These are phyloP conservation scores for Betta splendens DNA, from an alignment of 2,797 vertebrate species.

Conservation along the genomic window DNA sequence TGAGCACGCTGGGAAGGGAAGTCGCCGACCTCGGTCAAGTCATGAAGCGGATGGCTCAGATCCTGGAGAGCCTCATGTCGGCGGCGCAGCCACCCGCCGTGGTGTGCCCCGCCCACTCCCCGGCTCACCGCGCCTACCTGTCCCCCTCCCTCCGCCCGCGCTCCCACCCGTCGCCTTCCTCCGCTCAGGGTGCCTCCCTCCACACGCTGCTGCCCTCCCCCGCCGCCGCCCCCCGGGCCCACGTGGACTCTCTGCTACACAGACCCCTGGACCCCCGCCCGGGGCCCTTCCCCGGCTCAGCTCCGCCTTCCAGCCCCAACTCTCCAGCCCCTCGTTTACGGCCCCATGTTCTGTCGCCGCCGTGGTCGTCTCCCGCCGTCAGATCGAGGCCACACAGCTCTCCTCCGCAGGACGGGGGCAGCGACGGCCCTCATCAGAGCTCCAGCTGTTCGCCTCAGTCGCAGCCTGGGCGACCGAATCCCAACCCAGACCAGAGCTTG, in stretches of 20 bases:
- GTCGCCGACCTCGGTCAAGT: conserved; percentile 78
- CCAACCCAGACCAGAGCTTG: conserved; percentile 51
- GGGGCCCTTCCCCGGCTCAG: conserved; percentile 28
- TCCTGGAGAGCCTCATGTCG: conserved; percentile 77
- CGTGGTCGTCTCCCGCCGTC: conserved; percentile 35
- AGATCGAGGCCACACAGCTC: conserved; percentile 60
- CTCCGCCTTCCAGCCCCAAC: conserved; percentile 28
- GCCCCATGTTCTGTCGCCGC: conserved; percentile 36
- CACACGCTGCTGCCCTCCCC: conserved; percentile 64
- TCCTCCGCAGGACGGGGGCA: conserved; percentile 45
- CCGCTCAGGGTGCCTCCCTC: conserved; percentile 53
- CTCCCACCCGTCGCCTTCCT: conserved; percentile 39
- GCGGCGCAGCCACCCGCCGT: conserved; percentile 52
- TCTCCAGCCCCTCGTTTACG: conserved; percentile 32
- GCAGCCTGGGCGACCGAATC: conserved; percentile 34
- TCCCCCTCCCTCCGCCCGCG: conserved; percentile 41
- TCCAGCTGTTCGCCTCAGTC: conserved; percentile 61
- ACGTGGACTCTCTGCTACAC: conserved; percentile 38
- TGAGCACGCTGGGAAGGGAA: conserved; percentile 77
- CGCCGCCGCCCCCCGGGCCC: conserved; percentile 23
- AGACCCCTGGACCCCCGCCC: conserved; percentile 66
- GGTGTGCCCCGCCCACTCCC: conserved; percentile 65
- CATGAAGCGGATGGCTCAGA: conserved; percentile 77
- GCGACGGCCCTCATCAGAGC: conserved; percentile 38
- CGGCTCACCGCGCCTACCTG: conserved; percentile 56